Percentiles rank a stretch among this genome's conserved stretches.
Conservation (phyloP, 2,113 vertebrate species). For the Thymallus thymallus region DNA sequence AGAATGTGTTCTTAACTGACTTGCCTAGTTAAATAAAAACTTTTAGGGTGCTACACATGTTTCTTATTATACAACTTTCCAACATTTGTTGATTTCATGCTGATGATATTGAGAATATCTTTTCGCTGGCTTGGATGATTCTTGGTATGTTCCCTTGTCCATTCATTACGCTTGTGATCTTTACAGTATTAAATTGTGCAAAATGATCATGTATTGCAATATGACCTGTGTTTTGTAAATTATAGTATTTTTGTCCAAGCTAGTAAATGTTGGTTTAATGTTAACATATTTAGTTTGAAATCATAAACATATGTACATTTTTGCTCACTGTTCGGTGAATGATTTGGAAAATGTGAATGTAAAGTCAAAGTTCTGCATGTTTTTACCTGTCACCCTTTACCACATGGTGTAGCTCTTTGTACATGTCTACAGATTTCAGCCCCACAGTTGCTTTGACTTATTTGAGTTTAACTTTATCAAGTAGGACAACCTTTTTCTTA, state of each 20-base stretch:
- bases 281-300: conserved; percentile 50
- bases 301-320: conserved; percentile 25
- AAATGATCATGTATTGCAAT: conserved; percentile 18
- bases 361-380: neutral
- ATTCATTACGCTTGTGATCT: conserved; percentile 6
- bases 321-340: neutral
- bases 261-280: conserved; percentile 17
- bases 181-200: conserved; percentile 59
- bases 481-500: neutral
- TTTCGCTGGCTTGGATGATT: neutral
- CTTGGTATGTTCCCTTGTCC: neutral
- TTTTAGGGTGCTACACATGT: neutral
- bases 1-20: no score
- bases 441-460: neutral
- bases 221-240: no score
- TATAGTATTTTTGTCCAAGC: no score
- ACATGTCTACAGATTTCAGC: neutral
- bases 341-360: neutral
- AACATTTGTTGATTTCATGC: neutral
- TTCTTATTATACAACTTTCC: neutral
- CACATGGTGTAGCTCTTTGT: conserved; percentile 3
- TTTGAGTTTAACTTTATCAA: neutral
- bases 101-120: neutral
- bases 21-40: no score
- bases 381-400: neutral